Conservation (phyloP, 2,888 invertebrate genomes). For the Matsumyia berberina region DNA sequence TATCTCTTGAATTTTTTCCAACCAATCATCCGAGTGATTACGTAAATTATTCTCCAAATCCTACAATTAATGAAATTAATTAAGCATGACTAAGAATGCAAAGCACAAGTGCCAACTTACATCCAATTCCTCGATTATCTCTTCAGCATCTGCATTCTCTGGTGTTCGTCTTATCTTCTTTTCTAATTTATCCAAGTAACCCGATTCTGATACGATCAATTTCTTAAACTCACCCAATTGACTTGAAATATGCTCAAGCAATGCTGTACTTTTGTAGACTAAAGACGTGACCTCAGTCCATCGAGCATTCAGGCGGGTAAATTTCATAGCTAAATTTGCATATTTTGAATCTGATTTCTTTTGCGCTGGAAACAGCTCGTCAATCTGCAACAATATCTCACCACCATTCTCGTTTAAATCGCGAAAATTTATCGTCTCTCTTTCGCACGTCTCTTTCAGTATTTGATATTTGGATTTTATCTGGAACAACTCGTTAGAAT, state of each 20-base stretch:
- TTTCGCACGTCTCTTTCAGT: slow-evolving; percentile 90
- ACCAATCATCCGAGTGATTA: slow-evolving; percentile 89
- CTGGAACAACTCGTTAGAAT: slow-evolving; percentile 89
- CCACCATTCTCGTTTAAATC: slow-evolving; percentile 89
- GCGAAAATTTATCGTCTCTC: slow-evolving; percentile 88
- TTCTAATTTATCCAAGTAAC: slow-evolving; percentile 92
- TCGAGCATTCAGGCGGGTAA: slow-evolving; percentile 89
- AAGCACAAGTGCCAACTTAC: slow-evolving; percentile 85
- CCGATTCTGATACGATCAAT: slow-evolving; percentile 89
- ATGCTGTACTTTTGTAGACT: slow-evolving; percentile 88
- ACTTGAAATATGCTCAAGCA: slow-evolving; percentile 90
- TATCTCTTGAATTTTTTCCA: slow-evolving; percentile 90
- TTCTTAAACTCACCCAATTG: slow-evolving; percentile 92
- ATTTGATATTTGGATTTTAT: slow-evolving; percentile 89
- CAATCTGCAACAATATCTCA: slow-evolving; percentile 87
- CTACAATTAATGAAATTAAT: slow-evolving; percentile 84
- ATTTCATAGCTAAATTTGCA: slow-evolving; percentile 87
- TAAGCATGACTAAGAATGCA: background rate
- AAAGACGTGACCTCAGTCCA: slow-evolving; percentile 90
- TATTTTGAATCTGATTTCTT: slow-evolving; percentile 83
- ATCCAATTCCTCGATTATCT: slow-evolving; percentile 95
- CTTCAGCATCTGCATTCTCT: slow-evolving; percentile 93
- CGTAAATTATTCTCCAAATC: slow-evolving; percentile 93
- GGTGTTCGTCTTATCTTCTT: slow-evolving; percentile 90
- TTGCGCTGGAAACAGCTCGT: slow-evolving; percentile 82